Conservation (phyloP, 1,140 invertebrate species). For the Habropoda laboriosa region DNA sequence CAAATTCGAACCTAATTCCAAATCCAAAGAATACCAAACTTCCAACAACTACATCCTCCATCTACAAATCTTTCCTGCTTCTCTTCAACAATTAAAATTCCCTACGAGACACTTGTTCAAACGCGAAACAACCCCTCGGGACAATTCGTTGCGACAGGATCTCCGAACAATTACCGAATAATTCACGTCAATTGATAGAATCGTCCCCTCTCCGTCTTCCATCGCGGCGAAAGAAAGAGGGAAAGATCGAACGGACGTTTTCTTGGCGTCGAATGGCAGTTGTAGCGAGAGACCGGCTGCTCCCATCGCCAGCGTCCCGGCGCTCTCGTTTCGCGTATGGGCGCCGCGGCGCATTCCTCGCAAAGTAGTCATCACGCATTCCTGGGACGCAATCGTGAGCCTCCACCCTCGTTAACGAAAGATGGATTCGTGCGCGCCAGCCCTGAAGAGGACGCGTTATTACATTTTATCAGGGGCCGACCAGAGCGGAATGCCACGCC, state of each 20-base stretch:
- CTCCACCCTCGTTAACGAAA: conserved; percentile 75
- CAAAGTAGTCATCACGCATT: conserved; percentile 80
- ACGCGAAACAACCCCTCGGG: too few species aligned
- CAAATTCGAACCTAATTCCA: too few species aligned
- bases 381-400: conserved; percentile 77
- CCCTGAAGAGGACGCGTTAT: conserved; percentile 77
- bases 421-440: conserved; percentile 67
- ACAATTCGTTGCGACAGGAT: neutral
- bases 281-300: conserved; percentile 2
- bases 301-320: neutral
- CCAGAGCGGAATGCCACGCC: conserved; percentile 27
- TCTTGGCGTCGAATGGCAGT: neutral
- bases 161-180: neutral
- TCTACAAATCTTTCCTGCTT: too few species aligned
- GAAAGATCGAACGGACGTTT: neutral
- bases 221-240: neutral
- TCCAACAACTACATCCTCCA: too few species aligned
- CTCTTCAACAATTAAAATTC: too few species aligned
- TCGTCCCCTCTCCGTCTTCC: too few species aligned
- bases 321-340: conserved; percentile 59
- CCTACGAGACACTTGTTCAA: too few species aligned
- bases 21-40: too few species aligned
- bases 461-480: conserved; percentile 72
- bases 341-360: conserved; percentile 70
- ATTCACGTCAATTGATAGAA: neutral